Evolutionary conservation across 35 echinoderm and acorn worm species (phyloP).

Genomic region (Nesometra sesokonis): DNA sequence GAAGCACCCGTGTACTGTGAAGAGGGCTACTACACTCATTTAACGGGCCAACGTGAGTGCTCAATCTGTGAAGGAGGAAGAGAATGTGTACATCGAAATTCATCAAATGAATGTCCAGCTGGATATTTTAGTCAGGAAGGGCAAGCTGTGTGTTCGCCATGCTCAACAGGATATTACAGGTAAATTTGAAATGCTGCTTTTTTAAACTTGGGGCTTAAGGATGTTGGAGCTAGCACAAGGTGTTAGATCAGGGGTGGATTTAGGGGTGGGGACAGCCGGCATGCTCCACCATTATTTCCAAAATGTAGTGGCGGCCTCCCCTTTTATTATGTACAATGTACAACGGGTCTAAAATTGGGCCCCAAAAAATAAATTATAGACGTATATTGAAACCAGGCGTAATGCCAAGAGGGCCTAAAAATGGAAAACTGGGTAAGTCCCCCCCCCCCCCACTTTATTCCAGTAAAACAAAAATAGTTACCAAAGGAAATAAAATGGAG

Average conservation of each 20-base stretch:
- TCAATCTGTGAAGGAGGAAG: slow-evolving; percentile 57
- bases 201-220: not conserved
- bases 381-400: no score
- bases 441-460: no score
- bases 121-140: slow-evolving; percentile 59
- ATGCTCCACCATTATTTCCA: not conserved
- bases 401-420: no score
- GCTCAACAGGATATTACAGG: slow-evolving; percentile 82
- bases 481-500: no score
- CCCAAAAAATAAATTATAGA: no score
- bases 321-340: no score
- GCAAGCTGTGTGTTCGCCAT: slow-evolving; percentile 55
- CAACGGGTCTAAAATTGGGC: no score
- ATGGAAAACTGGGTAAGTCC: no score
- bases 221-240: no score
- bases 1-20: slow-evolving; percentile 62
- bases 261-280: no score
- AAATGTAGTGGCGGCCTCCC: not conserved
- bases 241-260: no score
- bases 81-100: slow-evolving; percentile 64
- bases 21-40: slow-evolving; percentile 71
- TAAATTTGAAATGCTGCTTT: slow-evolving; percentile 9
- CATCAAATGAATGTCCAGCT: slow-evolving; percentile 35
- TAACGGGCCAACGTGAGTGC: slow-evolving; percentile 57
- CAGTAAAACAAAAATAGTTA: no score